A percentile compares a stretch with the other conserved stretches of the same genome.
These are phyloP conservation scores for Notothenia coriiceps DNA, from an alignment of 2,113 vertebrate genomes.

Conservation along the genomic window DNA sequence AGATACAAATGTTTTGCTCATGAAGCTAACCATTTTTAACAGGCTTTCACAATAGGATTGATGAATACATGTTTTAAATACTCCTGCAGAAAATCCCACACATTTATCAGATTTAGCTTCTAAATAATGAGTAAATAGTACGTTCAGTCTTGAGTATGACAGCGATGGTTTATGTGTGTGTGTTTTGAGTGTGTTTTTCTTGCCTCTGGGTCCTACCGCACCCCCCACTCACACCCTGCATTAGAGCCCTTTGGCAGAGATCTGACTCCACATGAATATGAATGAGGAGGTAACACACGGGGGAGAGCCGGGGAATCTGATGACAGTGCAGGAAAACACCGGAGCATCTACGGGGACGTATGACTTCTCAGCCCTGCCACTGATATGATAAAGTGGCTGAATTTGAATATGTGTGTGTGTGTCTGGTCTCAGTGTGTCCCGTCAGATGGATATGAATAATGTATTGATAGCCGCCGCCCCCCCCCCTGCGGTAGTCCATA, in stretches of 20 bases:
- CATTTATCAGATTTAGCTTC: neutral
- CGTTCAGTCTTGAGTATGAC: conserved; percentile 8
- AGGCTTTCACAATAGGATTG: no score
- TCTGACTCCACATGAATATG: conserved; percentile 80
- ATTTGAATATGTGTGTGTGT: conserved; percentile 61
- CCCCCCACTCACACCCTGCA: conserved; percentile 12
- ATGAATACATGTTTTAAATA: conserved; percentile 2
- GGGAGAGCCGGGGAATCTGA: conserved; percentile 75
- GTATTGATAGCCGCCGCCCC: conserved; percentile 73
- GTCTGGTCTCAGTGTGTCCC: conserved; percentile 49
- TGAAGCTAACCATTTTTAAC: no score
- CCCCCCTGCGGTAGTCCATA: conserved; percentile 55
- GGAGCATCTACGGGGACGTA: conserved; percentile 77
- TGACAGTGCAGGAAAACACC: conserved; percentile 79
- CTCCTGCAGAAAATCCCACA: neutral
- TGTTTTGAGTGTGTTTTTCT: conserved; percentile 50
- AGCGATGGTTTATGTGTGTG: conserved; percentile 34
- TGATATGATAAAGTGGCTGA: conserved; percentile 76
- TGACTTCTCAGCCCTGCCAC: conserved; percentile 71
- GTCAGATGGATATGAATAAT: conserved; percentile 81
- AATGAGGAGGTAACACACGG: conserved; percentile 74
- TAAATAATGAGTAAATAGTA: neutral
- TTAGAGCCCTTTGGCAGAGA: conserved; percentile 58
- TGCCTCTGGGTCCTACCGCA: conserved; percentile 29
- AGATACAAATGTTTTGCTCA: no score